A percentile compares a stretch with the other conserved stretches of the same genome.
Conservation (phyloP, 2,113 vertebrate species). For the Sylvia atricapilla region DNA sequence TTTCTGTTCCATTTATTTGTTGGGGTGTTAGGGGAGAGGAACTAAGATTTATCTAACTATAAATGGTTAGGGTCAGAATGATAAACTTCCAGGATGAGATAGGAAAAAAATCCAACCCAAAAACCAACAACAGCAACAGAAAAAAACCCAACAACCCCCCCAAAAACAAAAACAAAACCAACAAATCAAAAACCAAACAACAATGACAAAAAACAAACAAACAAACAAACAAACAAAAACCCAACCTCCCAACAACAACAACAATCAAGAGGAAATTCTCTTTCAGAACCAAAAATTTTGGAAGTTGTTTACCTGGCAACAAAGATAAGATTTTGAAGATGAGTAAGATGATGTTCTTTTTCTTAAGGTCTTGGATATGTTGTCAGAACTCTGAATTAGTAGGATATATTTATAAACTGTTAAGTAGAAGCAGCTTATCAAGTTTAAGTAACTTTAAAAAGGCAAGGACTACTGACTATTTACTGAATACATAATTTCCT, state of each 20-base stretch:
- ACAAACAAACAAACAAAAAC: too few relatives aligned
- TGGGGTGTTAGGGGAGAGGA: neutral
- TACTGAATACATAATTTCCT: neutral
- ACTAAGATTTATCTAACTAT: neutral
- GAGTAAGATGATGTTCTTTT: neutral
- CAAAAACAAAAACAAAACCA: too few relatives aligned
- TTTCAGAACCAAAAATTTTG: neutral
- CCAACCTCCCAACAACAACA: neutral
- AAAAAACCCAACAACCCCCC: too few relatives aligned
- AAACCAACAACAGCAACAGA: too few relatives aligned
- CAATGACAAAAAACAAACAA: too few relatives aligned
- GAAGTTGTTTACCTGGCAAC: neutral
- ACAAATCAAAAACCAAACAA: too few relatives aligned
- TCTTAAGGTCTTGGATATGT: neutral
- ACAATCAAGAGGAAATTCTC: neutral
- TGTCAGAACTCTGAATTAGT: neutral
- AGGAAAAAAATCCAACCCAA: neutral
- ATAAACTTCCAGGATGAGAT: neutral
- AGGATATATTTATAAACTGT: neutral
- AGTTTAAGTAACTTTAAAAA: neutral
- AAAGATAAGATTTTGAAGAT: neutral
- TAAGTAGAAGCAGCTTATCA: neutral
- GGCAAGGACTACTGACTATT: neutral
- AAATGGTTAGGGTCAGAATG: neutral
- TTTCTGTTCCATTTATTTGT: slow-evolving; percentile 9